Conservation (phyloP, 2,888 invertebrate genomes). For the Oxycera nigricornis region DNA sequence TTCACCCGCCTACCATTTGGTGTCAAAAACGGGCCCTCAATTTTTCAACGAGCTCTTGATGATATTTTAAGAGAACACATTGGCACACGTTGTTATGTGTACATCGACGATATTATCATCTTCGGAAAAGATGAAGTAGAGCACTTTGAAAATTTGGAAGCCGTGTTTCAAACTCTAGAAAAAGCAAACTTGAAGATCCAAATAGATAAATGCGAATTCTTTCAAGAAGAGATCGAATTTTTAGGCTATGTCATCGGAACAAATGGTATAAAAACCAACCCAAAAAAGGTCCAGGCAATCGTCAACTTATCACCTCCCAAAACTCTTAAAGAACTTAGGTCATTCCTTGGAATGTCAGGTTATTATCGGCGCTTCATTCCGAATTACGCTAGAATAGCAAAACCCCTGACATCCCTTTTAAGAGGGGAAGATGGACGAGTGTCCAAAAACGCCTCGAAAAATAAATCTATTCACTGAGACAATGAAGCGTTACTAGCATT, state of each 20-base stretch:
- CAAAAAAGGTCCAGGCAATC: no score
- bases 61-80: constrained; percentile 18
- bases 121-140: neutral
- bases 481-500: neutral
- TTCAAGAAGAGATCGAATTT: neutral
- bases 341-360: no score
- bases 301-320: neutral
- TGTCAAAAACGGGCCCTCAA: no score
- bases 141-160: neutral
- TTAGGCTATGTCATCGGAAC: no score
- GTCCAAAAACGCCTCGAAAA: constrained; percentile 1
- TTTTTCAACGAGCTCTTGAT: no score
- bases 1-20: neutral
- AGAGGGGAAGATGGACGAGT: constrained; percentile 15
- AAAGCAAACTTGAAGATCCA: constrained; percentile 4
- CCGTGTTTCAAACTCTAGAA: neutral
- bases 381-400: no score
- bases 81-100: constrained; percentile 10
- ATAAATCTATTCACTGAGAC: neutral
- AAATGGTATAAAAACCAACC: no score
- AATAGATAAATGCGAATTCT: no score
- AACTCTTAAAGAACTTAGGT: neutral
- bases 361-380: no score
- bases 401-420: neutral
- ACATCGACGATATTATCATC: neutral